Evolutionary conservation across 2,888 invertebrate genomes (phyloP).

Genomic region (Drosophila hamatofila): DNA sequence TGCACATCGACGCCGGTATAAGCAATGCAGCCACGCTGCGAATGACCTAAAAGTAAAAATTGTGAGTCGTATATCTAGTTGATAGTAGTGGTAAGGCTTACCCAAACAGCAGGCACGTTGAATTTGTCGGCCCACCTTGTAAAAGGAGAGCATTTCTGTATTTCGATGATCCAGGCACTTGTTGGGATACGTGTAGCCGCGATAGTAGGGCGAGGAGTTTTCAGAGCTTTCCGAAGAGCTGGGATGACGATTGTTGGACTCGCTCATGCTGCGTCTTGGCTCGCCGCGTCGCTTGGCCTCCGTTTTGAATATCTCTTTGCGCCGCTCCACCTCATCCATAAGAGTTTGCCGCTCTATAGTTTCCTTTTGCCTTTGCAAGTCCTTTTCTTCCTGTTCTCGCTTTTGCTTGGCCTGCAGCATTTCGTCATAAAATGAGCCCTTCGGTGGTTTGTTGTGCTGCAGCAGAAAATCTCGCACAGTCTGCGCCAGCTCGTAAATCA

Average conservation of each 20-base stretch:
- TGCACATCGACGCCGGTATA: slow-evolving; percentile 91
- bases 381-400: slow-evolving; percentile 88
- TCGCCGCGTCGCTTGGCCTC: slow-evolving; percentile 87
- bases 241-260: slow-evolving; percentile 85
- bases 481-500: slow-evolving; percentile 94
- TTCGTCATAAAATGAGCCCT: slow-evolving; percentile 95
- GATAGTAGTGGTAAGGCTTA: slow-evolving; percentile 8
- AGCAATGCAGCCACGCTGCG: slow-evolving; percentile 90
- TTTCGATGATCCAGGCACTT: slow-evolving; percentile 86
- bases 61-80: too few species aligned
- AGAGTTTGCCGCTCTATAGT: slow-evolving; percentile 90
- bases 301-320: slow-evolving; percentile 91
- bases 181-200: slow-evolving; percentile 81
- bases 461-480: slow-evolving; percentile 92
- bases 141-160: slow-evolving; percentile 87
- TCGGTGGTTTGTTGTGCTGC: slow-evolving; percentile 92
- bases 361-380: slow-evolving; percentile 88
- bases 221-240: slow-evolving; percentile 87
- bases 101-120: slow-evolving; percentile 91
- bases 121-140: slow-evolving; percentile 87
- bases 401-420: slow-evolving; percentile 92
- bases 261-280: slow-evolving; percentile 86
- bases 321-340: slow-evolving; percentile 90
- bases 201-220: slow-evolving; percentile 85
- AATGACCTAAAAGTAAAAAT: slow-evolving; percentile 87